A percentile compares a stretch with the other conserved stretches of the same genome.
Evolutionary conservation across 1,140 invertebrate species (phyloP).

Genomic region (Platorchestia sp.): DNA sequence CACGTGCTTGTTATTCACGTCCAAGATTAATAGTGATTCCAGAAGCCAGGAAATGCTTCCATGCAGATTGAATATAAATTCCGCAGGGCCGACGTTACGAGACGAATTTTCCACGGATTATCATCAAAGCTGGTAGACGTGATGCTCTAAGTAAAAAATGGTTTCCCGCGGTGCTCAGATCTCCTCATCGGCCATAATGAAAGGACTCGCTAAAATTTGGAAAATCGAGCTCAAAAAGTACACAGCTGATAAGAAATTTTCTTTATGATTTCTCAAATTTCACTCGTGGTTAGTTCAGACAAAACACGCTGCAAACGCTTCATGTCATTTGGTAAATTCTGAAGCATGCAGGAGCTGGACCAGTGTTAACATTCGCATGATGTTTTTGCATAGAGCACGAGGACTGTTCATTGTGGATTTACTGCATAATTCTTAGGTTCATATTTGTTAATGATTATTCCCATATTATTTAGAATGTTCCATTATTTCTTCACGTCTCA

Average conservation of each 20-base stretch:
- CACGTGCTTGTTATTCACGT: background rate
- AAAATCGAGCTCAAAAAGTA: background rate
- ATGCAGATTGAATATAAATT: background rate
- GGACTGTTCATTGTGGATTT: background rate
- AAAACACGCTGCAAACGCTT: too few species aligned
- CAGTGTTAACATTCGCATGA: too few species aligned
- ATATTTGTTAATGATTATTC: background rate
- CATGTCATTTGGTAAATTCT: background rate
- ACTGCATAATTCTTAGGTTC: background rate
- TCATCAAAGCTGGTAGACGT: background rate
- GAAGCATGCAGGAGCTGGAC: background rate
- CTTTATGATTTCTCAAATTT: background rate
- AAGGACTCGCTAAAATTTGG: background rate
- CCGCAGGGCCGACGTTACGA: background rate
- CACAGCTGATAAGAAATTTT: background rate
- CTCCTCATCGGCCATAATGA: background rate
- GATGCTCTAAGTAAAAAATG: background rate
- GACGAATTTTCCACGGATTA: background rate
- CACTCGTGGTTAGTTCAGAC: too few species aligned
- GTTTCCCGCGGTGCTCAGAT: background rate
- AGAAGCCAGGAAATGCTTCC: background rate
- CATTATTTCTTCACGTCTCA: background rate
- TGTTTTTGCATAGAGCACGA: background rate
- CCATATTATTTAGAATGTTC: background rate
- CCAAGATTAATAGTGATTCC: background rate